Evolutionary conservation across 53 echinoderm and acorn worm genomes (phyloP).

Genomic region (Luidia sarsii): DNA sequence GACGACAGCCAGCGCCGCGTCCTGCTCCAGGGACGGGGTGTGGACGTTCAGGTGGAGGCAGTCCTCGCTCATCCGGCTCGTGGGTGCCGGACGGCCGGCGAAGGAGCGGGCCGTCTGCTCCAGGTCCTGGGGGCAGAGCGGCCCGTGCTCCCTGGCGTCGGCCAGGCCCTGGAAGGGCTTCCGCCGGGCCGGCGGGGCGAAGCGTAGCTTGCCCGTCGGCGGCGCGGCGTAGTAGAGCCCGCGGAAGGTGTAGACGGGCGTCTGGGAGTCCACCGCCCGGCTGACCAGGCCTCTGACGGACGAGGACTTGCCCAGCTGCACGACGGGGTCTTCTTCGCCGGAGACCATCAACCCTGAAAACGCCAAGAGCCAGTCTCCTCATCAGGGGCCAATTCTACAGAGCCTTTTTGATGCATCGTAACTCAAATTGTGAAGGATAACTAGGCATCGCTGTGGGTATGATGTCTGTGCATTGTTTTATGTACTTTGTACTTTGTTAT

Average conservation of each 20-base stretch:
- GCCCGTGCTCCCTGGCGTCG: slow-evolving; percentile 82
- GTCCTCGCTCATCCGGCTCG: slow-evolving; percentile 63
- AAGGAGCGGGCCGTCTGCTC: slow-evolving; percentile 7
- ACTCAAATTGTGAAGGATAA: too few relatives aligned
- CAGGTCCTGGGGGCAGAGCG: slow-evolving; percentile 77
- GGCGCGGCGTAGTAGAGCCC: slow-evolving; percentile 80
- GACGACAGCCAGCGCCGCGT: slow-evolving; percentile 73
- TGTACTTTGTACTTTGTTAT: too few relatives aligned
- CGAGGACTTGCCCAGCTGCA: slow-evolving; percentile 64
- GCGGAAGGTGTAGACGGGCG: slow-evolving; percentile 75
- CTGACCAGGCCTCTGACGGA: slow-evolving; percentile 50
- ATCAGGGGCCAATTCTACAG: too few relatives aligned
- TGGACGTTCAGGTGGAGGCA: slow-evolving; percentile 85
- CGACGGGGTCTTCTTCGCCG: slow-evolving; percentile 43
- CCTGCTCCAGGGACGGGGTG: slow-evolving; percentile 65
- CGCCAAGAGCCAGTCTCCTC: too few relatives aligned
- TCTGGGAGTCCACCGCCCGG: slow-evolving; percentile 40
- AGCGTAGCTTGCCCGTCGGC: slow-evolving; percentile 72
- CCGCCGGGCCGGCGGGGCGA: slow-evolving; percentile 66
- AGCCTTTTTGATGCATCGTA: too few relatives aligned
- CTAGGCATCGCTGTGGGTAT: too few relatives aligned
- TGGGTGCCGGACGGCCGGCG: slow-evolving; percentile 9
- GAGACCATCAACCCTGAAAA: slow-evolving; percentile 6
- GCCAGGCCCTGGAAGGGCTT: slow-evolving; percentile 52
- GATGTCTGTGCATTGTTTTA: too few relatives aligned